phyloP scores from a whole-genome alignment of 23 tunicate species.

The Pegea sp. region DNA sequence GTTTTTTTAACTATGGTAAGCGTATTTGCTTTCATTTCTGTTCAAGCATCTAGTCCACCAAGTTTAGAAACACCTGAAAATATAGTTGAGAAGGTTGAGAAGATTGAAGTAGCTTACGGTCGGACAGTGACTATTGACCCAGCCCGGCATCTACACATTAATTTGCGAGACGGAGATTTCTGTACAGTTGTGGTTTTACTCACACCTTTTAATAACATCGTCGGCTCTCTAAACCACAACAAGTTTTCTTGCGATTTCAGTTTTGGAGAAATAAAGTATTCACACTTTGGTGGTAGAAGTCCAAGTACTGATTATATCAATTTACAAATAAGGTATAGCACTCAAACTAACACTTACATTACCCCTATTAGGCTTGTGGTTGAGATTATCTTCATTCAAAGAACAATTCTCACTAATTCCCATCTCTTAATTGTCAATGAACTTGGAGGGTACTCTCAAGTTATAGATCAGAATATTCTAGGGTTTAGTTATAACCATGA shows the following conservation, averaged over 20 bases:
- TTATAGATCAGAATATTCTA: constrained; percentile 24
- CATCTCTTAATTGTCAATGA: constrained; percentile 53
- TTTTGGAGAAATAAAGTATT: constrained; percentile 63
- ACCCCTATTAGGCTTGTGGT: constrained; percentile 56
- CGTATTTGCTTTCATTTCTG: too few species aligned
- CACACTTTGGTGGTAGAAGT: constrained; percentile 78
- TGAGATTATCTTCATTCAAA: constrained; percentile 68
- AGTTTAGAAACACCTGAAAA: constrained; percentile 51
- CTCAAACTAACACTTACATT: constrained; percentile 68
- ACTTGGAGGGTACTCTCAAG: constrained; percentile 48
- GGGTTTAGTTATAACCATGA: constrained; percentile 38
- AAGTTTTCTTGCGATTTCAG: constrained; percentile 86
- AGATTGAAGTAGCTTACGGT: constrained; percentile 52
- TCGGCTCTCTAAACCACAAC: constrained; percentile 43
- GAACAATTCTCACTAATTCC: constrained; percentile 45
- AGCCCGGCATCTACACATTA: constrained; percentile 27
- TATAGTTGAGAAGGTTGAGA: constrained; percentile 23
- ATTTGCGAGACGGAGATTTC: constrained; percentile 43
- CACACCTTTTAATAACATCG: constrained; percentile 24
- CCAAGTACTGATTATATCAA: constrained; percentile 72
- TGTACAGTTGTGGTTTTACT: constrained; percentile 56
- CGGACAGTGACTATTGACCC: constrained; percentile 70
- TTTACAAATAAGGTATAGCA: constrained; percentile 65
- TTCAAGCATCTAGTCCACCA: too few species aligned
- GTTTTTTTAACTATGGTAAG: too few species aligned